These are phyloP conservation scores for Drosophila bocki DNA, from an alignment of 1,140 invertebrate species.

Conservation along the genomic window DNA sequence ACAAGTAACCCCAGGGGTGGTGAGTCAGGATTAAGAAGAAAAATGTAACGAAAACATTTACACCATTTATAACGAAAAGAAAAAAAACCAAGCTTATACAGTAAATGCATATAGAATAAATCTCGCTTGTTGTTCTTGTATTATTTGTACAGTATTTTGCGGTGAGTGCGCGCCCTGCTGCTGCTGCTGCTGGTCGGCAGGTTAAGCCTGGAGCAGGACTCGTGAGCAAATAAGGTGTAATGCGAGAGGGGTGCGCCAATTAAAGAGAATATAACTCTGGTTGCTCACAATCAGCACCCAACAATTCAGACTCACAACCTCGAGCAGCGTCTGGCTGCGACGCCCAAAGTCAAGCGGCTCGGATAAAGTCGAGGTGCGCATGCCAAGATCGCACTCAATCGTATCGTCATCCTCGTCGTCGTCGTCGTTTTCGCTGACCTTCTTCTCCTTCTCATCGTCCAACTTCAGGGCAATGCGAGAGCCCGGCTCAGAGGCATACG, in stretches of 20 bases:
- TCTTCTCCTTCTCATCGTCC: constrained; percentile 64
- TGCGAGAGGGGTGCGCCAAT: constrained; percentile 67
- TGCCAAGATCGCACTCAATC: constrained; percentile 67
- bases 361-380: constrained; percentile 80
- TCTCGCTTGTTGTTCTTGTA: constrained; percentile 1
- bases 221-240: constrained; percentile 49
- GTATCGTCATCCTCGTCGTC: constrained; percentile 69
- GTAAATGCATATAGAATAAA: constrained; percentile 48
- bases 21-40: neutral
- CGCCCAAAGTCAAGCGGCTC: constrained; percentile 85
- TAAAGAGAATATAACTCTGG: constrained; percentile 51
- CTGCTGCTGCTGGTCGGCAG: constrained; percentile 66
- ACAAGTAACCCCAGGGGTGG: constrained; percentile 1
- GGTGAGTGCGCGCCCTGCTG: constrained; percentile 63
- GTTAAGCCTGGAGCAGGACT: constrained; percentile 40
- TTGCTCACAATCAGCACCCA: constrained; percentile 28
- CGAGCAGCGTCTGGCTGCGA: constrained; percentile 70
- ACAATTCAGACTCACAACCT: constrained; percentile 77
- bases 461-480: constrained; percentile 75
- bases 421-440: constrained; percentile 18
- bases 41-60: constrained; percentile 36
- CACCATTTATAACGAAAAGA: constrained; percentile 43
- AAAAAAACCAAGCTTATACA: constrained; percentile 64
- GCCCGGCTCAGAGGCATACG: constrained; percentile 81
- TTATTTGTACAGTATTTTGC: constrained; percentile 28